Conservation (phyloP, 2,113 vertebrate species). For the Electrona antarctica region DNA sequence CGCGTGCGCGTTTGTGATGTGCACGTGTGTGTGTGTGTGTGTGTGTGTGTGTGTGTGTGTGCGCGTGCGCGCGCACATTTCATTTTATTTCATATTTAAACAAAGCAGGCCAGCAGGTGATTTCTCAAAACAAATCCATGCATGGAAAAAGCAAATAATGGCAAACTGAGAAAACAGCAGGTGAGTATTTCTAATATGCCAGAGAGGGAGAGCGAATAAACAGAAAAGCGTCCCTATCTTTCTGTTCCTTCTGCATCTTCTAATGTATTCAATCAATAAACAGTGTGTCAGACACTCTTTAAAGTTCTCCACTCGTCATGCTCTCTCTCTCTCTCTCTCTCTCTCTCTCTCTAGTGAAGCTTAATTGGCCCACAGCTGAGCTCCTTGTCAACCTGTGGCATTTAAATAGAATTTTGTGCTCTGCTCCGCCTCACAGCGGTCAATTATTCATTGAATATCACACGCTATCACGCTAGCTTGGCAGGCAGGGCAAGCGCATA, state of each 20-base stretch:
- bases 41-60: too few species aligned
- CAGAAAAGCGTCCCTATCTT: too few species aligned
- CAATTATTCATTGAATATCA: constrained; percentile 12
- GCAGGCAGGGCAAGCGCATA: neutral
- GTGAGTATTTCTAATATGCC: neutral
- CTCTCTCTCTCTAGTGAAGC: neutral
- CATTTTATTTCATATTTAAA: neutral
- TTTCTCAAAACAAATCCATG: constrained; percentile 19
- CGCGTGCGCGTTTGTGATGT: too few species aligned
- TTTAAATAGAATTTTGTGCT: neutral
- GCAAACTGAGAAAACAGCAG: neutral
- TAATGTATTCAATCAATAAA: too few species aligned
- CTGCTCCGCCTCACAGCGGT: neutral
- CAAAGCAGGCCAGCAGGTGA: constrained; percentile 10
- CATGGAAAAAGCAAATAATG: constrained; percentile 18
- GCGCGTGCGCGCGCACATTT: neutral
- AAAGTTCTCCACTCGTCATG: neutral
- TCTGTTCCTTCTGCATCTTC: too few species aligned
- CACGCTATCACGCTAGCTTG: neutral
- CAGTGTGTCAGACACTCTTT: neutral
- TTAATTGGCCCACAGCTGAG: neutral
- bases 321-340: neutral
- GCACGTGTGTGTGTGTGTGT: too few species aligned
- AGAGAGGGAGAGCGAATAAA: too few species aligned
- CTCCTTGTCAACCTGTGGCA: neutral